Conservation (phyloP, 2,113 vertebrate species). For the Pteronura brasiliensis region DNA sequence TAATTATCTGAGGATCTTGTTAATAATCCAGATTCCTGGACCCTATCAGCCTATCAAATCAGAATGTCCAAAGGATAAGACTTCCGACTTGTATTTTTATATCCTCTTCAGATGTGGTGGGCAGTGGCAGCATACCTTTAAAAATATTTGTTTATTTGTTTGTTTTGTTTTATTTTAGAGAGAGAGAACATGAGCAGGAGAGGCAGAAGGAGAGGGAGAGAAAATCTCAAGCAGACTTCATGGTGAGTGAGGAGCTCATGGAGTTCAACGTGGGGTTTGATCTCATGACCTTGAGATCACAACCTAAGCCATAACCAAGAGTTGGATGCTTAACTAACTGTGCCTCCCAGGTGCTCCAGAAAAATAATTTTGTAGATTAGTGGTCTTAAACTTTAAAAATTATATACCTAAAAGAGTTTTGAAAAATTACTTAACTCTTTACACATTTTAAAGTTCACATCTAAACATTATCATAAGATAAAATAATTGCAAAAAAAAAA, state of each 20-base stretch:
- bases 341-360: no score
- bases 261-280: no score
- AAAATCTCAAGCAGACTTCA: no score
- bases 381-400: background rate
- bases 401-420: conserved; percentile 20
- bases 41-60: background rate
- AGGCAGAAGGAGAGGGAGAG: no score
- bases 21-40: conserved; percentile 22
- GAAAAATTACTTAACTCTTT: background rate
- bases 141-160: background rate
- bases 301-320: no score
- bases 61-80: conserved; percentile 8
- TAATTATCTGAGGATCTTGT: conserved; percentile 10
- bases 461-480: conserved; percentile 7
- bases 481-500: background rate
- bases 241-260: no score
- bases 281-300: no score
- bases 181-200: no score
- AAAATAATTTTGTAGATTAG: background rate
- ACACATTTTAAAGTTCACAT: conserved; percentile 2
- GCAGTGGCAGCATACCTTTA: background rate
- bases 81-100: conserved; percentile 1
- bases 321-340: no score
- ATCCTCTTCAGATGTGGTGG: background rate
- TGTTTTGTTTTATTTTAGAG: no score